Evolutionary conservation across 2,888 invertebrate genomes (phyloP).

Genomic region (Bembecia ichneumoniformis): DNA sequence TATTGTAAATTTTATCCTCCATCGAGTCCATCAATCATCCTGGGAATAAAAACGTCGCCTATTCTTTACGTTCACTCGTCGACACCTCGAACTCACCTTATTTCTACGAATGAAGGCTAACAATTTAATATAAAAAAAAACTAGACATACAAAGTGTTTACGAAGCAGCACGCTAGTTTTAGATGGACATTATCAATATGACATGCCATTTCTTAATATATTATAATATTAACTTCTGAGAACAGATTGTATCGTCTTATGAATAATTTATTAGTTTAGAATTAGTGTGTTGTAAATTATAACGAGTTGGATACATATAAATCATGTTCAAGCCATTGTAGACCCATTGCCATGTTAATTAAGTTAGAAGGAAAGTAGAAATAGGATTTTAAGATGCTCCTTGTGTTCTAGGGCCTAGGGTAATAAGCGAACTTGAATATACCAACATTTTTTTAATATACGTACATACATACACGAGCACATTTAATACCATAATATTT

Average conservation of each 20-base stretch:
- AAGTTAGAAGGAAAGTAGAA: too few species aligned
- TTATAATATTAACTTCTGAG: slow-evolving; percentile 25
- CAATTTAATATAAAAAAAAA: slow-evolving; percentile 6
- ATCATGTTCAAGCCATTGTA: slow-evolving; percentile 7
- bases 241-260: slow-evolving; percentile 42
- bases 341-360: too few species aligned
- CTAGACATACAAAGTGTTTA: slow-evolving; percentile 17
- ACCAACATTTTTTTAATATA: too few species aligned
- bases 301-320: slow-evolving; percentile 8
- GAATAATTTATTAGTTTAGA: slow-evolving; percentile 37
- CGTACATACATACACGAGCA: too few species aligned
- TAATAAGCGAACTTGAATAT: too few species aligned
- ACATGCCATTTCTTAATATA: slow-evolving; percentile 27
- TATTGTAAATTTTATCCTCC: neutral
- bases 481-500: too few species aligned
- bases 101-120: slow-evolving; percentile 4
- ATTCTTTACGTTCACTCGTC: slow-evolving; percentile 4
- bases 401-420: too few species aligned
- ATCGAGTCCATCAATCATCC: slow-evolving; percentile 8
- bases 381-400: too few species aligned
- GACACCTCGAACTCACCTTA: slow-evolving; percentile 5
- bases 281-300: slow-evolving; percentile 30
- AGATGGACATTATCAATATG: slow-evolving; percentile 19
- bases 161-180: slow-evolving; percentile 19
- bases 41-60: slow-evolving; percentile 1